A percentile compares a stretch with the other conserved stretches of the same genome.
Evolutionary conservation across 2,888 invertebrate genomes (phyloP).

Genomic region (Stenchaetothrips biformis): DNA sequence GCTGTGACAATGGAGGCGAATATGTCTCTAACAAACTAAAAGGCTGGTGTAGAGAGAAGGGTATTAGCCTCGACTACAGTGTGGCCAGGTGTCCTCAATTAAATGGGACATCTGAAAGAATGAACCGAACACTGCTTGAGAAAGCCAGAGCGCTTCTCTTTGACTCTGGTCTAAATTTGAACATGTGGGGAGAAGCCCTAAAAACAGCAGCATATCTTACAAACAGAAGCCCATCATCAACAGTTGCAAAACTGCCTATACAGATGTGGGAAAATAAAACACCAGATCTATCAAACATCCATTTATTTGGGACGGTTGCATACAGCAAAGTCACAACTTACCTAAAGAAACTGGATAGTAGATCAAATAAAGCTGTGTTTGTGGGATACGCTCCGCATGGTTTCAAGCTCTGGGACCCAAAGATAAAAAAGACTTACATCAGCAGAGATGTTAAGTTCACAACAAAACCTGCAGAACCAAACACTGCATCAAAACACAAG

Average conservation of each 20-base stretch:
- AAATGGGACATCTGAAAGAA: background rate
- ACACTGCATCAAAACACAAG: no score
- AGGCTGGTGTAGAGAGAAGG: background rate
- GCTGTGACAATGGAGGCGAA: constrained; percentile 35
- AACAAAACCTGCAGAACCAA: background rate
- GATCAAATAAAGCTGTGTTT: background rate
- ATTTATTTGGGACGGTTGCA: background rate
- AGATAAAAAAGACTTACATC: background rate
- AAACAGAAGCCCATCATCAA: constrained; percentile 1
- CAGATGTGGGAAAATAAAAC: no score
- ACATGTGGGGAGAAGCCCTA: constrained; percentile 7
- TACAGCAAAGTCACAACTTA: background rate
- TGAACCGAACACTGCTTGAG: background rate
- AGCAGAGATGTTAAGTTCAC: no score
- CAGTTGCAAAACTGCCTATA: background rate
- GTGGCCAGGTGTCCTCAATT: background rate
- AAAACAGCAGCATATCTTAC: background rate
- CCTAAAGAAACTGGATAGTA: background rate
- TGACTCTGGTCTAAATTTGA: background rate
- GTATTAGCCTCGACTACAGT: background rate
- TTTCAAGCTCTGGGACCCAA: background rate
- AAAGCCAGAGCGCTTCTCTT: background rate
- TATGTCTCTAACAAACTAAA: background rate
- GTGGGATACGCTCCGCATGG: background rate
- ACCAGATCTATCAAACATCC: background rate